A percentile compares a stretch with the other conserved stretches of the same genome.
phyloP scores from a whole-genome alignment of 2,888 invertebrate species.

The Drosophila dives region DNA sequence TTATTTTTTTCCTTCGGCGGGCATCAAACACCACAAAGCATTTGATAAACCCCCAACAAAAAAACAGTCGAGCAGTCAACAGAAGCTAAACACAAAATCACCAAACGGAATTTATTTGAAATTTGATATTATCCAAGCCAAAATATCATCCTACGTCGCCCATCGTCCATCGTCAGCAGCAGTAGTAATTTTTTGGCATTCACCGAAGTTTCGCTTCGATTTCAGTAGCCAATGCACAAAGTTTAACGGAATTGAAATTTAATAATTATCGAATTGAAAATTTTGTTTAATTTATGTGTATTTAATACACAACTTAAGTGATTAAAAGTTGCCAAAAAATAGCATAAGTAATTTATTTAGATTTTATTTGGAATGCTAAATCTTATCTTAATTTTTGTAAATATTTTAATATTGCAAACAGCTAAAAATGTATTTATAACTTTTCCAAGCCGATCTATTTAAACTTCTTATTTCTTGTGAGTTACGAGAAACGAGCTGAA shows the following conservation, averaged over 20 bases:
- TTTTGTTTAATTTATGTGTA: not conserved
- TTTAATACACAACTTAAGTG: not conserved
- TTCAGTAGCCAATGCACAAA: slow-evolving; percentile 45
- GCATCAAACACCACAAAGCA: slow-evolving; percentile 26
- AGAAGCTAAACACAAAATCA: slow-evolving; percentile 66
- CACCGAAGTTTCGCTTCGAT: slow-evolving; percentile 15
- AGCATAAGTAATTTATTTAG: not conserved
- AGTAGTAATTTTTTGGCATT: slow-evolving; percentile 46
- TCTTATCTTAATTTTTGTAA: not conserved
- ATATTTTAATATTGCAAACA: not conserved
- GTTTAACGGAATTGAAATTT: slow-evolving; percentile 28
- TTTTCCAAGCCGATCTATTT: not conserved
- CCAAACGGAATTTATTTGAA: slow-evolving; percentile 53
- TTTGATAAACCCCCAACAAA: slow-evolving; percentile 44
- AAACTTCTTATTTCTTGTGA: not conserved
- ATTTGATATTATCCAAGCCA: slow-evolving; percentile 62
- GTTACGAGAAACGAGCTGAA: not conserved
- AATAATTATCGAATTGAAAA: not conserved
- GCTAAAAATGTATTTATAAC: not conserved
- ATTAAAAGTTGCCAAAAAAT: not conserved
- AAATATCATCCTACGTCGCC: slow-evolving; percentile 4
- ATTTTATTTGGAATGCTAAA: not conserved
- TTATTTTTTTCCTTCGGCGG: slow-evolving; percentile 19
- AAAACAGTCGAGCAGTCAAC: slow-evolving; percentile 54
- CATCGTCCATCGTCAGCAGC: slow-evolving; percentile 24